These are phyloP conservation scores for Mormyrus lacerda DNA, from an alignment of 2,113 vertebrate genomes.

Conservation along the genomic window DNA sequence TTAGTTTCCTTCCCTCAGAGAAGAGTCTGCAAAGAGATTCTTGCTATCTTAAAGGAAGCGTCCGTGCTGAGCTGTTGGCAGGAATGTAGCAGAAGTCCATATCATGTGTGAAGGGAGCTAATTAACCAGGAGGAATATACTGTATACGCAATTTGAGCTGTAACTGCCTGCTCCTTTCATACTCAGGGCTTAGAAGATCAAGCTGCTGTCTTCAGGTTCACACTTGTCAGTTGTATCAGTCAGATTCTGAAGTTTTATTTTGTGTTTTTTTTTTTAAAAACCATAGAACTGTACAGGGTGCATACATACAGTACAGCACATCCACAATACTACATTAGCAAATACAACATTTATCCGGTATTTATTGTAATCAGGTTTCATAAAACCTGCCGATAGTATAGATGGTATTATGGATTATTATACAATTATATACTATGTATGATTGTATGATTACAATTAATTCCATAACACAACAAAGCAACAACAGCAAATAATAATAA, in stretches of 20 bases:
- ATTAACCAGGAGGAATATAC: conserved; percentile 9
- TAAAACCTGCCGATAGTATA: neutral
- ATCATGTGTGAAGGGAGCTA: conserved; percentile 6
- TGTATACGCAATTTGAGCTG: neutral
- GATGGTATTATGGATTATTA: neutral
- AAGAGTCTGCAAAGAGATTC: neutral
- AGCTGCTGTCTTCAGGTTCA: neutral
- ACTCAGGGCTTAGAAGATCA: neutral
- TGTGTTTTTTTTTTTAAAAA: neutral
- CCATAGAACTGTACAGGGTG: neutral
- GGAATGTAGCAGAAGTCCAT: neutral
- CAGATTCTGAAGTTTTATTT: neutral
- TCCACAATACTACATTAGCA: neutral
- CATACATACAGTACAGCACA: neutral
- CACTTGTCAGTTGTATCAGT: neutral
- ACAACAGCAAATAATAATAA: neutral
- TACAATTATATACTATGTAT: neutral
- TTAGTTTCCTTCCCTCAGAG: neutral
- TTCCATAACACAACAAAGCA: neutral
- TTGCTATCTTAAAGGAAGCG: neutral
- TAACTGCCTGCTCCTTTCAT: neutral
- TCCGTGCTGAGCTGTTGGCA: neutral
- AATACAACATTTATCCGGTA: neutral
- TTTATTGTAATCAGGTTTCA: neutral
- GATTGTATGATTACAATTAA: neutral